A percentile compares a stretch with the other conserved stretches of the same genome.
phyloP scores from a whole-genome alignment of 2,113 vertebrate species.

The Dolichotis patagonum region DNA sequence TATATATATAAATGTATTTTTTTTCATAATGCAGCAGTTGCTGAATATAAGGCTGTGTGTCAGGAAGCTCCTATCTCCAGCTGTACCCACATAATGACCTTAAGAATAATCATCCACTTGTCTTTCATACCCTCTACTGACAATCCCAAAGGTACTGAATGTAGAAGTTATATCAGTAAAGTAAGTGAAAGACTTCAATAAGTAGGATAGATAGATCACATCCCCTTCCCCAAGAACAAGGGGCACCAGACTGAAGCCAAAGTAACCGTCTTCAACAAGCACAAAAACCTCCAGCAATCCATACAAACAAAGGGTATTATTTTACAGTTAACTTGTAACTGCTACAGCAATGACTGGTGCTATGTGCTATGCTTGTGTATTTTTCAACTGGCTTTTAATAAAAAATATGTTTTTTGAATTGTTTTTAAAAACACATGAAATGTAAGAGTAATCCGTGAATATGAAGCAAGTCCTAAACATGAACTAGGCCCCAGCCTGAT shows the following conservation, averaged over 20 bases:
- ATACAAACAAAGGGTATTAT: background rate
- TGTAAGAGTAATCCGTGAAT: background rate
- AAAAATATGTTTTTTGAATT: background rate
- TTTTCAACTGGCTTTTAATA: background rate
- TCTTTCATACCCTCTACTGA: background rate
- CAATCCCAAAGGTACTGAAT: background rate
- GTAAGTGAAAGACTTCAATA: background rate
- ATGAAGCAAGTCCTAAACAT: background rate
- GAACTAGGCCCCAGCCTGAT: background rate
- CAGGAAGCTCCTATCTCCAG: background rate
- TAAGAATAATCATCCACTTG: background rate
- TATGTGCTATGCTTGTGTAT: background rate
- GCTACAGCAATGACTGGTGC: background rate
- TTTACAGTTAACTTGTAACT: background rate
- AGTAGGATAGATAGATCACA: background rate
- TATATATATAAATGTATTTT: too few relatives aligned
- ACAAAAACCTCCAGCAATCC: background rate
- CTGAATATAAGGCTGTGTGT: rapidly evolving
- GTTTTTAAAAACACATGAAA: background rate
- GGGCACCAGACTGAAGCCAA: background rate
- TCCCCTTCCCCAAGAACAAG: background rate
- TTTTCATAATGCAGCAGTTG: too few relatives aligned
- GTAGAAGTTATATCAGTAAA: background rate
- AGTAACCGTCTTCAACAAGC: background rate
- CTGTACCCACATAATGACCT: rapidly evolving